Evolutionary conservation across 2,113 vertebrate species (phyloP), one percentile per base, ranked within the genome.

Genomic region (Pholis gunnellus): DNA sequence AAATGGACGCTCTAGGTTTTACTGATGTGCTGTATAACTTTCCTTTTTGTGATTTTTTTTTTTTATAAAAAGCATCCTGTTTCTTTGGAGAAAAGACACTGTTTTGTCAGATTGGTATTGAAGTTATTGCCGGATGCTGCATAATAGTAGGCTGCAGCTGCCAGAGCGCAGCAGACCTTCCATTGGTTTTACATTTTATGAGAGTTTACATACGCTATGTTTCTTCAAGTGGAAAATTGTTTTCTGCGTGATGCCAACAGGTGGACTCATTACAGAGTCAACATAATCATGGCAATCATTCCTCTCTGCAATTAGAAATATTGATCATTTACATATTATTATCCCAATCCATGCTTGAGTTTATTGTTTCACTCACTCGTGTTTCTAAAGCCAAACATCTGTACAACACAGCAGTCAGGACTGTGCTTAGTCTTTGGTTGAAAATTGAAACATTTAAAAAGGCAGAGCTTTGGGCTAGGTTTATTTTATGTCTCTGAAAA

Each of bases 151-250:
- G 89, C 81, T 92, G 91, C 91, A 92, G 90, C 89, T 93, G 92
- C 88, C 87, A 91, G 83, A 86, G 89, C 87, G 67, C 70, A 31
- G 78, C 87, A 87, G 84, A 87, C 84, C 86, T 87, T 91, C 84
- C 89, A 75, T 52, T 77, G 89, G 84, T 90, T 90, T 91, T 89
- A 88, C 87, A 87, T 92, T 92, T 93, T 83, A 87, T 82, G 64
- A 82, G 84, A 84, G 82, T 93, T 91, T 93, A 89, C 86, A 81
- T 89, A 89, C 89, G 87, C 88, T 73, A 78, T 91, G 92, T 87
- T 82, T 90, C 89, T 46, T 92, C 87, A 90, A 92, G 89, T 91
- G 93, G 92, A 94, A 93, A 93, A 94, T 92, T 92, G 91, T 92
- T 93, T 91, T 90, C 92, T 89, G 84, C 88, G 42, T 88, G 87